These are phyloP conservation scores for Pseudopipra pipra DNA, from an alignment of 2,113 vertebrate species.

Conservation along the genomic window DNA sequence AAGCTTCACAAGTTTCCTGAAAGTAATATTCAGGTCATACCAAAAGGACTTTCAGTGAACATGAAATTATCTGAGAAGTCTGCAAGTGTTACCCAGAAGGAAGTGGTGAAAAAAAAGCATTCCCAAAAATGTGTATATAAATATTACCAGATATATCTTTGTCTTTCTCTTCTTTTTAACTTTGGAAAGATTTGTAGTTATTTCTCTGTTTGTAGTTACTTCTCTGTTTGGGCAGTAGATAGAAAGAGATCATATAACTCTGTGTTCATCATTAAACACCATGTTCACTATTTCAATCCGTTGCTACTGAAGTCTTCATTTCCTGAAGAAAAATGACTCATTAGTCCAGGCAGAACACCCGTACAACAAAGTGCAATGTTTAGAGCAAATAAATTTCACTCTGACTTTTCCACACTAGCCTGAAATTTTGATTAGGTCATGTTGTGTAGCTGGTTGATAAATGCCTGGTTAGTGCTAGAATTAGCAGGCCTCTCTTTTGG, in stretches of 20 bases:
- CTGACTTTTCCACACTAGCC: neutral
- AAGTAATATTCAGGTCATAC: neutral
- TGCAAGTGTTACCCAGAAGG: neutral
- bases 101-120: neutral
- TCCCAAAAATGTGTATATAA: neutral
- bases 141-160: neutral
- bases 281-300: constrained; percentile 12
- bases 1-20: neutral
- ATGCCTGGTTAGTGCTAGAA: neutral
- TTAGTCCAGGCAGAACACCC: constrained; percentile 13
- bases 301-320: constrained; percentile 22
- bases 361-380: neutral
- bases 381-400: constrained; percentile 42
- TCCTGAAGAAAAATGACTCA: constrained; percentile 49
- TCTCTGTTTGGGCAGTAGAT: neutral
- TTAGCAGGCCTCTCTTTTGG: neutral
- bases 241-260: neutral
- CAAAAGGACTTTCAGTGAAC: neutral
- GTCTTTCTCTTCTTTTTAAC: neutral
- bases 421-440: neutral
- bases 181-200: constrained; percentile 10
- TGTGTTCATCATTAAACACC: neutral
- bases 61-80: neutral
- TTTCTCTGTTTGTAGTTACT: neutral
- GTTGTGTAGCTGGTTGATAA: neutral